Base-by-base conservation (phyloP, 2,797 vertebrate genomes). In the Neomorphus geoffroyi region DNA sequence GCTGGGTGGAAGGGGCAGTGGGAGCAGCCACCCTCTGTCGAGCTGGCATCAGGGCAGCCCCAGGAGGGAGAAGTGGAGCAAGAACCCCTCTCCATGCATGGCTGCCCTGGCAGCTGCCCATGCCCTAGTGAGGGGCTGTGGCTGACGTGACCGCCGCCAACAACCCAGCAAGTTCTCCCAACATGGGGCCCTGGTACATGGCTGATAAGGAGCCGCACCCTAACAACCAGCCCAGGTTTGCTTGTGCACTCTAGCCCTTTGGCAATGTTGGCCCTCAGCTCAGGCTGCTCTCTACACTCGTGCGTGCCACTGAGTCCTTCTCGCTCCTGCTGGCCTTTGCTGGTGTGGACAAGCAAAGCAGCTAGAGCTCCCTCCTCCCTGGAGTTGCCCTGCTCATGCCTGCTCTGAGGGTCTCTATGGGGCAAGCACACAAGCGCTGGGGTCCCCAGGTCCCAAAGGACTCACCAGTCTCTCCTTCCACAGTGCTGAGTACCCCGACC, bases 401-500 rank as follows among this genome's bases (percentile, higher is more conserved):
- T 51, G 43, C 51, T 26, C 37, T 6, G 53, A 19, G 22, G n/a
- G 56, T 78, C 56, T 58, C 57, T 23, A 27, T 14, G n/a, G 39
- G 73, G 54, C 32, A 24, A 41, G 32, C 35, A 21, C 33, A 62
- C 0, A 2, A 90, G 33, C 3, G 0, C 48, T 30, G 57, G 53
- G 10, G 28, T 54, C 30, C 24, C 53, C 57, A 17, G 35, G 26
- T 21, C 57, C 77, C 33, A 33, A n/a, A 78, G 64, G 26, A 58
- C 48, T 81, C 23, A 30, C 4, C 3, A 1, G 8, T 54, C 67
- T 81, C 66, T 90, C 93, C 79, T 90, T 79, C 74, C 57, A 23
- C 98, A 99, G 99, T 32, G 98, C 99, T 3, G 99, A 99, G 96
- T 99, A 98, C 94, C 99, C 99, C 2, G 99, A 99, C 96, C 98